Evolutionary conservation across 53 echinoderm and acorn worm species (phyloP), one percentile per base, ranked within the genome.

Genomic region (Echinarachnius parma): DNA sequence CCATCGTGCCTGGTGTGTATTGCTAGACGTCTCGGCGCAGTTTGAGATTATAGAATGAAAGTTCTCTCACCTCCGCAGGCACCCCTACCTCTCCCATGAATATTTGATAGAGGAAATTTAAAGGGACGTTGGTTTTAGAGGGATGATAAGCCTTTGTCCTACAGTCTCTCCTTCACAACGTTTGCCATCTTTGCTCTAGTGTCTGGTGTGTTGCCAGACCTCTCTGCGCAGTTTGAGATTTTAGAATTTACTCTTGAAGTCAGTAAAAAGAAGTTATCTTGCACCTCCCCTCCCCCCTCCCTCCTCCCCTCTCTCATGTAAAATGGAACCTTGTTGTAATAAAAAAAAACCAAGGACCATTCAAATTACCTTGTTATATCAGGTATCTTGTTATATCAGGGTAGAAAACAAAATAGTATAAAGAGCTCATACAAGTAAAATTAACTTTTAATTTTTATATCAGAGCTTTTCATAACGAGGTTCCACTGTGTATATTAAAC

Each of bases 31-130:
- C 21, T 80, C 98, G 19, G 56, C 61, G 27, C 91, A 96, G 61
- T 98, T 98, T 86, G 86, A 92, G 47, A 88, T 98, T 54, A 79
- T 98, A 19, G 98, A 92, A 61, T 98, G n/a, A n/a, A n/a, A n/a
- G 42, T 9, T 9, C 7, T 14, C n/a, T n/a, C n/a, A n/a, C n/a
- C n/a, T n/a, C n/a, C n/a, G n/a, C n/a, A n/a, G n/a, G n/a, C n/a
- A n/a, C n/a, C 39, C 13, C 13, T 7, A 9, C 39, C 13, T 7
- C 13, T 7, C 39, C 13, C 7, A 39, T 39, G 39, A 39, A 9
- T 39, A 13, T 7, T 13, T 9, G 13, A 39, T 7, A 13, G 7
- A 9, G 39, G n/a, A n/a, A n/a, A n/a, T n/a, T n/a, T n/a, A n/a
- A n/a, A n/a, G n/a, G n/a, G n/a, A n/a, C n/a, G n/a, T n/a, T n/a